Evolutionary conservation across 2,113 vertebrate species (phyloP), one percentile per base, ranked within the genome.

Genomic region (Pycnonotus jocosus): DNA sequence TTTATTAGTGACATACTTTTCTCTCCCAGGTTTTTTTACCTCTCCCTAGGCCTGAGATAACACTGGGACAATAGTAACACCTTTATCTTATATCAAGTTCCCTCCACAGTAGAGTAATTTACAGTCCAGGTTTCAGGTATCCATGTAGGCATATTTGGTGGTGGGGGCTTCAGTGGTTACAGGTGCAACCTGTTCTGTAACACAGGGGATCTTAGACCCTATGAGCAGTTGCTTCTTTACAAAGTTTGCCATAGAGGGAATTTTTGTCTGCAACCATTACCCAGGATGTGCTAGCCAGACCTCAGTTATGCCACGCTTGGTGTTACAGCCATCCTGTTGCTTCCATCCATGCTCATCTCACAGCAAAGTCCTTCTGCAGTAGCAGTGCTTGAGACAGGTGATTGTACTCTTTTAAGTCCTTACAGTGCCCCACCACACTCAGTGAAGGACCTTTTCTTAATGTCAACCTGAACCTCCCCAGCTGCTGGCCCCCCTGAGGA

Each of bases 101-200:
- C 42, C 35, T n/a, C 12, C 15, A 56, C 40, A 56, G 40, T 40
- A n/a, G n/a, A 18, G 16, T 47, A 15, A 38, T 73, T 45, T 54
- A 45, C 27, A 38, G 48, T 20, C 21, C 31, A 37, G 24, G 37
- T 64, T 73, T 40, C 50, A 12, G 10, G 42, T 48, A n/a, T 47
- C 12, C n/a, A n/a, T 7, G n/a, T 12, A 40, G 30, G n/a, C 24
- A 48, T 25, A 56, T 40, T 28, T 56, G n/a, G 48, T 1, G 0
- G 18, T 27, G n/a, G 23, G 14, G 15, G 6, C n/a, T 56, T 56
- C 48, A 47, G 23, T 40, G 50, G 15, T 40, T 5, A 0, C 50
- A 65, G 35, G 12, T 30, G 24, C 50, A 30, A 65, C 28, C n/a
- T 84, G n/a, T 30, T 54, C 35, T 1, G 0, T n/a, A n/a, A n/a